Conservation (phyloP, 53 echinoderm and acorn worm genomes). For the Holothuria scabra region DNA sequence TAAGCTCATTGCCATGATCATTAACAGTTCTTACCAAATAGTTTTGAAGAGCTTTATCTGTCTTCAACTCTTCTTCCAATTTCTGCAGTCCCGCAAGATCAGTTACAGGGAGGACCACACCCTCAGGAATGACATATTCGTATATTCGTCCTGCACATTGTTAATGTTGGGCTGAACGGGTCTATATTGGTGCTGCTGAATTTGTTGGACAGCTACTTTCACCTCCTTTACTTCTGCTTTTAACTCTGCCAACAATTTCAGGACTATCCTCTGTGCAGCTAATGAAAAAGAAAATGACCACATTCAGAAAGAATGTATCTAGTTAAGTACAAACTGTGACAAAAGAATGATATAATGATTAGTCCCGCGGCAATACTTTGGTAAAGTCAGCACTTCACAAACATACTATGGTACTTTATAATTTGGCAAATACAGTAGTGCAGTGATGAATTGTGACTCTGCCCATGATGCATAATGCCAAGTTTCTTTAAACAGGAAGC, state of each 20-base stretch:
- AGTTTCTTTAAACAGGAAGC: too few species aligned
- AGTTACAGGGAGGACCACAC: neutral
- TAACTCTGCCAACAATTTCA: neutral
- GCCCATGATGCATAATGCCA: too few species aligned
- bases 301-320: neutral
- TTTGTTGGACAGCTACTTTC: neutral
- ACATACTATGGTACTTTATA: too few species aligned
- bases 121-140: slow-evolving; percentile 6
- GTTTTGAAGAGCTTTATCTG: slow-evolving; percentile 6
- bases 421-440: too few species aligned
- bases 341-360: too few species aligned
- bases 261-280: slow-evolving; percentile 10
- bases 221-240: neutral
- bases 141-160: neutral
- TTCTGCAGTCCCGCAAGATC: neutral
- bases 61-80: neutral
- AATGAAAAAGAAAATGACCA: neutral
- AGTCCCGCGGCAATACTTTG: too few species aligned
- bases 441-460: too few species aligned
- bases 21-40: slow-evolving; percentile 2
- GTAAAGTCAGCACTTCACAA: too few species aligned
- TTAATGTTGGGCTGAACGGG: neutral
- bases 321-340: neutral
- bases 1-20: too few species aligned
- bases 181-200: neutral